A percentile compares a stretch with the other conserved stretches of the same genome.
Conservation (phyloP, 2,113 vertebrate species). For the Onychostoma macrolepis region DNA sequence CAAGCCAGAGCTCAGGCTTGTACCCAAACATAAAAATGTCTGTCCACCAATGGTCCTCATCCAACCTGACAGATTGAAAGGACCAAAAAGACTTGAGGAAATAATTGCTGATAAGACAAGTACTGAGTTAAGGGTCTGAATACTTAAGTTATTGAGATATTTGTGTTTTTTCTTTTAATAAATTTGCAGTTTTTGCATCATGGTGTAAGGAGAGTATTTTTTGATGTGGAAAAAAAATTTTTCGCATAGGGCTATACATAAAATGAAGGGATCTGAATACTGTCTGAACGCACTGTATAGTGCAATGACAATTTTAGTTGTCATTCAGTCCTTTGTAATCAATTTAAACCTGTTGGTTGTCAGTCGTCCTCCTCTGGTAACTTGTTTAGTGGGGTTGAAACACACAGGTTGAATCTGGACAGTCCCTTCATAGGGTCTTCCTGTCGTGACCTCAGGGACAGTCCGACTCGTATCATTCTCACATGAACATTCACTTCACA, state of each 20-base stretch:
- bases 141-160: background rate
- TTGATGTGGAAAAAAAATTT: background rate
- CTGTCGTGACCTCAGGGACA: slow-evolving; percentile 53
- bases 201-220: background rate
- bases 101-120: background rate
- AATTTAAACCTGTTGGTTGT: too few relatives aligned
- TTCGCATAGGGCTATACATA: background rate
- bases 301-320: background rate
- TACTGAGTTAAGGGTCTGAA: background rate
- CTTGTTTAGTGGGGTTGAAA: slow-evolving; percentile 22
- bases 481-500: slow-evolving; percentile 43
- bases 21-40: background rate
- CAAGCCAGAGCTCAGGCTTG: background rate
- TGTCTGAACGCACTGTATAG: background rate
- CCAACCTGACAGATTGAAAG: background rate
- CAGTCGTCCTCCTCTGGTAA: slow-evolving; percentile 29
- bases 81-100: background rate
- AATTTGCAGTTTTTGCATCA: background rate
- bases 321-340: background rate
- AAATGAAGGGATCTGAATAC: background rate
- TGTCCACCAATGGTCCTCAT: background rate
- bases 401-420: slow-evolving; percentile 35
- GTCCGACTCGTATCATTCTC: slow-evolving; percentile 29
- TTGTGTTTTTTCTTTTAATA: background rate
- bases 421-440: slow-evolving; percentile 57